These are phyloP conservation scores for Nyctalus aviator DNA, from an alignment of 2,797 vertebrate species.

Conservation along the genomic window DNA sequence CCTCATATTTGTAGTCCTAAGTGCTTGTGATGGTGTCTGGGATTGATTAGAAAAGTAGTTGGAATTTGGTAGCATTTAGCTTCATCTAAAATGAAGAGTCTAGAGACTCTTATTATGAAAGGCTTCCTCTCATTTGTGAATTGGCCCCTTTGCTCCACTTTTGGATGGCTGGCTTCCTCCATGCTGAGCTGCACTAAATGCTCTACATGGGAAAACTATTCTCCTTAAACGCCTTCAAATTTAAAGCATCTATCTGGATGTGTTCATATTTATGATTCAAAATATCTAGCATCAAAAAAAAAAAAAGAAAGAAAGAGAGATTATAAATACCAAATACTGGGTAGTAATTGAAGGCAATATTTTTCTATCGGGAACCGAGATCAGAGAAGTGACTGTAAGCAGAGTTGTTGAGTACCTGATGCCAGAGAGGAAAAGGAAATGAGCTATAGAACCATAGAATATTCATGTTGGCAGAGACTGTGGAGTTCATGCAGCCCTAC, in stretches of 20 bases:
- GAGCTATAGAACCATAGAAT: slow-evolving; percentile 79
- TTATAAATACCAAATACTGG: slow-evolving; percentile 50
- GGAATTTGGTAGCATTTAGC: slow-evolving; percentile 76
- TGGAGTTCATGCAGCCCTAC: slow-evolving; percentile 69
- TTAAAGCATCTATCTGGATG: slow-evolving; percentile 74
- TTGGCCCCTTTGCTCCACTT: slow-evolving; percentile 82
- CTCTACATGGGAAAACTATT: slow-evolving; percentile 81
- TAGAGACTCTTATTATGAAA: slow-evolving; percentile 75
- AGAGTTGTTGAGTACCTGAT: slow-evolving; percentile 67
- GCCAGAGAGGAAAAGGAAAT: slow-evolving; percentile 66
- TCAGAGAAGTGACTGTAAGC: slow-evolving; percentile 63
- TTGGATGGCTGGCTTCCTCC: slow-evolving; percentile 81
- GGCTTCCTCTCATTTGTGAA: slow-evolving; percentile 79
- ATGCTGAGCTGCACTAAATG: slow-evolving; percentile 83
- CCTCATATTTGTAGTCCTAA: slow-evolving; percentile 82
- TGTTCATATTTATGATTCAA: slow-evolving; percentile 72
- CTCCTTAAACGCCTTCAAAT: slow-evolving; percentile 81
- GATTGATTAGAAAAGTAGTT: slow-evolving; percentile 79
- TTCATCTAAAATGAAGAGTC: slow-evolving; percentile 81
- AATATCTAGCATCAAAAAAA: slow-evolving; percentile 58
- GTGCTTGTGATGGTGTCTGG: slow-evolving; percentile 78
- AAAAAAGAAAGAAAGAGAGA: slow-evolving; percentile 43
- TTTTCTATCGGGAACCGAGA: slow-evolving; percentile 67
- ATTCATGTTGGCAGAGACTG: slow-evolving; percentile 73
- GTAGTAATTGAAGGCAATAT: slow-evolving; percentile 61